Base-by-base conservation (phyloP, 1,140 invertebrate genomes). In the Aphelinus atriplicis region DNA sequence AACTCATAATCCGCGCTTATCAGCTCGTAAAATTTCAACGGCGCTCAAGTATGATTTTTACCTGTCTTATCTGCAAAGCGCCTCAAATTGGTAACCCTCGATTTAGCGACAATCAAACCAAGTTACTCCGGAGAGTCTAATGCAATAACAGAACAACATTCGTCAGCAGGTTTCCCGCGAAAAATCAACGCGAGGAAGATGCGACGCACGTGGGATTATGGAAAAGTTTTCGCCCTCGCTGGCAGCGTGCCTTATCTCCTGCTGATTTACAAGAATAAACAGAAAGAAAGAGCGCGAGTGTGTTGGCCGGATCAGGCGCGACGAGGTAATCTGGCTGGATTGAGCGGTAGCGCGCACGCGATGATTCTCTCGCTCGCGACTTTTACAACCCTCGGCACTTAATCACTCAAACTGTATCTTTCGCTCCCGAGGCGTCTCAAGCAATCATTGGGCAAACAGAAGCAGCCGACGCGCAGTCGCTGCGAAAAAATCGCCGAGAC, bases 191-290 rank as follows among this genome's bases (percentile, higher is more conserved):
- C 45, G 61, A 63, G 45, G 46, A 72, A 61, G 51, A 72, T 50
- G 64, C 60, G 60, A 58, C 51, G 53, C 56, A 58, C 47, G 42
- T 53, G 68, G 82, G 79, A 83, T 83, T 83, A 83, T 81, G 84
- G 82, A 85, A 85, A 84, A 84, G 77, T 81, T 83, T 79, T 45
- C 64, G 55, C 61, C 67, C 77, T 78, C 67, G 56, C 63, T 43
- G 45, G 50, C 10, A 10, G 6, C 60, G 76, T 63, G 77, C 81
- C 81, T 88, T 88, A 88, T 88, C 81, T 76, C 82, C 74, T 77
- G 75, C 82, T 87, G 87, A 88, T 88, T 88, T 87, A 88, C 81
- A 86, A 85, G 85, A 85, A 84, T 79, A 86, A 86, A 86, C 81
- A 86, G 76, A 82, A 79, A 80, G 55, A 46, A 43, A 43, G 43